A percentile compares a stretch with the other conserved stretches of the same genome.
Conservation (phyloP, 2,888 invertebrate genomes). For the Rotaria magnacalcarata region DNA sequence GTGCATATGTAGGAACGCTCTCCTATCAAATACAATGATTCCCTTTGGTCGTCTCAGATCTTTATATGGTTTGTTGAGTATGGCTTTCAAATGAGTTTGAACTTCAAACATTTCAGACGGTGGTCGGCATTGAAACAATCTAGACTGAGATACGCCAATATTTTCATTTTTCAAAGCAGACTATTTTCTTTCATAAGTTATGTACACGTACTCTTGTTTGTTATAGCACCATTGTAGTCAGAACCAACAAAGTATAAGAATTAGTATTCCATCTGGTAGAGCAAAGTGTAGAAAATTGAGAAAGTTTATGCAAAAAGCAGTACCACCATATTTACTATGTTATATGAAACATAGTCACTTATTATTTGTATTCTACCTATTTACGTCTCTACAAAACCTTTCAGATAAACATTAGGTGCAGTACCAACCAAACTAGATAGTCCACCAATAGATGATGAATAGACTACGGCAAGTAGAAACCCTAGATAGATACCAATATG, state of each 20-base stretch:
- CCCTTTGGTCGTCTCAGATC: too few relatives aligned
- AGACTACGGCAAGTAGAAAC: constrained; percentile 37
- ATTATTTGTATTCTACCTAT: neutral
- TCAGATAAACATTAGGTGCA: constrained; percentile 39
- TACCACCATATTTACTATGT: constrained; percentile 2
- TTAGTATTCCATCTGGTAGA: constrained; percentile 75
- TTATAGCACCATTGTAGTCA: constrained; percentile 64
- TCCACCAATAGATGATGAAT: constrained; percentile 44
- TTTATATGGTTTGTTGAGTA: constrained; percentile 69
- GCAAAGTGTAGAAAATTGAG: constrained; percentile 74
- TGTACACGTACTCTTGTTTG: neutral
- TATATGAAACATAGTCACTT: neutral
- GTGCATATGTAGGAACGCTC: too few relatives aligned
- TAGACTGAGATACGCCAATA: neutral
- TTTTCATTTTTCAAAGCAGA: too few relatives aligned
- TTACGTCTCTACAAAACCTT: constrained; percentile 42
- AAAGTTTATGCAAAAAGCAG: constrained; percentile 48
- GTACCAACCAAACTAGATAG: constrained; percentile 42
- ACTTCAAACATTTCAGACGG: neutral
- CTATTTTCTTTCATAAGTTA: too few relatives aligned
- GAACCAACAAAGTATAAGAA: constrained; percentile 72
- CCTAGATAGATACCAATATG: neutral
- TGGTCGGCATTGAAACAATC: neutral
- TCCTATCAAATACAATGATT: too few relatives aligned
- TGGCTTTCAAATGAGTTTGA: constrained; percentile 68